phyloP scores from a whole-genome alignment of 2,113 vertebrate genomes.

The Cnemophilus loriae region DNA sequence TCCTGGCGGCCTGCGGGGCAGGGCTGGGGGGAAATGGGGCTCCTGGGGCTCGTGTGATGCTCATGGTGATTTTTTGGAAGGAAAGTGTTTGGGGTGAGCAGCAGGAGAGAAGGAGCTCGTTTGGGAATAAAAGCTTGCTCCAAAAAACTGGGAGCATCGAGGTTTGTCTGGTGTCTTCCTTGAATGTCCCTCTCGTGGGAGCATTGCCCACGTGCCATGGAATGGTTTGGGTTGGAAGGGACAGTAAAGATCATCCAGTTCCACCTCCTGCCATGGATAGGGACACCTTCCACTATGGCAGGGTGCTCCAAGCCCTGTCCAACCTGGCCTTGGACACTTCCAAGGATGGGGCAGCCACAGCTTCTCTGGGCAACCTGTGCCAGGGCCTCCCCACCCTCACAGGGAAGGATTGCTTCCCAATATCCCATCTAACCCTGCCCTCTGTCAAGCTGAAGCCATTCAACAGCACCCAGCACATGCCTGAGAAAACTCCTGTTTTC shows the following conservation, averaged over 20 bases:
- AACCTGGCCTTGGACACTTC: background rate
- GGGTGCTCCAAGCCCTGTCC: rapidly evolving
- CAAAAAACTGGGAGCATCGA: background rate
- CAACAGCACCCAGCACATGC: background rate
- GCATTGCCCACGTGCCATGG: background rate
- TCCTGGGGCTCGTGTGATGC: background rate
- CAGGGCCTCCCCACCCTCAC: background rate
- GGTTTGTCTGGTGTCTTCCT: background rate
- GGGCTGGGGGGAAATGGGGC: background rate
- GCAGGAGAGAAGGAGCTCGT: background rate
- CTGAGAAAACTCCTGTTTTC: background rate
- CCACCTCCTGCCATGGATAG: background rate
- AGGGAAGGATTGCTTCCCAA: background rate
- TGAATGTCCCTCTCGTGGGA: rapidly evolving
- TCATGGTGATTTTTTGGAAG: rapidly evolving
- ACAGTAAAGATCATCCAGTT: background rate
- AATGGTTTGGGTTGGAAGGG: background rate
- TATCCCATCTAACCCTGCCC: background rate
- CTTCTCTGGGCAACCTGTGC: background rate
- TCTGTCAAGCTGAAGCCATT: background rate
- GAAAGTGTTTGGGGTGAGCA: background rate
- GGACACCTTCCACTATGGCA: background rate
- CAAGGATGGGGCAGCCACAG: background rate
- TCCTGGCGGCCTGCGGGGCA: background rate
- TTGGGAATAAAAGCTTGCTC: background rate